These are phyloP conservation scores for Huso huso DNA, from an alignment of 2,797 vertebrate species.

Conservation along the genomic window DNA sequence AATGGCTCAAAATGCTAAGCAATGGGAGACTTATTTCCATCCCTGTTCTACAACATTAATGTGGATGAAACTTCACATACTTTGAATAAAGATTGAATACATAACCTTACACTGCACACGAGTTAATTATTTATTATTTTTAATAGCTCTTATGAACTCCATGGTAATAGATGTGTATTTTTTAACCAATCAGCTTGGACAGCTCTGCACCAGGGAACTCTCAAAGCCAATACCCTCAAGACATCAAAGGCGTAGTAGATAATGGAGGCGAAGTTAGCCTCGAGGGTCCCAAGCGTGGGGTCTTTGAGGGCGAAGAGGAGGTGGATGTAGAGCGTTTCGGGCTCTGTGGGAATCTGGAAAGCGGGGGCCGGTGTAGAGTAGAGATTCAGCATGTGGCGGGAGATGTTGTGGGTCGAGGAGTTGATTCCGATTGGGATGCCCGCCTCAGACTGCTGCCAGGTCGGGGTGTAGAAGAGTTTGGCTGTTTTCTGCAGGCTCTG, in stretches of 20 bases:
- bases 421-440: constrained; percentile 57
- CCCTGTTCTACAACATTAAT: too few species aligned
- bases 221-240: constrained; percentile 44
- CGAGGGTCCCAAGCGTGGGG: constrained; percentile 56
- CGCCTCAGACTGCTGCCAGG: constrained; percentile 46
- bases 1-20: too few species aligned
- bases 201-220: too few species aligned
- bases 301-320: constrained; percentile 72
- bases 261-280: constrained; percentile 66
- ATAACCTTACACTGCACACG: too few species aligned
- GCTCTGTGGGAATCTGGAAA: constrained; percentile 49
- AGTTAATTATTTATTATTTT: too few species aligned
- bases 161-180: too few species aligned
- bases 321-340: constrained; percentile 63
- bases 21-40: too few species aligned
- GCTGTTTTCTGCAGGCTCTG: constrained; percentile 52
- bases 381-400: constrained; percentile 55
- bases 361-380: constrained; percentile 54
- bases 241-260: constrained; percentile 65
- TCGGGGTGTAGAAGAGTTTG: constrained; percentile 51
- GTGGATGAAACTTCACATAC: too few species aligned
- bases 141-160: too few species aligned
- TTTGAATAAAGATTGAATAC: too few species aligned
- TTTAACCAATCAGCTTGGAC: too few species aligned
- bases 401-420: constrained; percentile 55